Evolutionary conservation across 1,140 invertebrate species (phyloP).

Genomic region (Trichoplusia ni): DNA sequence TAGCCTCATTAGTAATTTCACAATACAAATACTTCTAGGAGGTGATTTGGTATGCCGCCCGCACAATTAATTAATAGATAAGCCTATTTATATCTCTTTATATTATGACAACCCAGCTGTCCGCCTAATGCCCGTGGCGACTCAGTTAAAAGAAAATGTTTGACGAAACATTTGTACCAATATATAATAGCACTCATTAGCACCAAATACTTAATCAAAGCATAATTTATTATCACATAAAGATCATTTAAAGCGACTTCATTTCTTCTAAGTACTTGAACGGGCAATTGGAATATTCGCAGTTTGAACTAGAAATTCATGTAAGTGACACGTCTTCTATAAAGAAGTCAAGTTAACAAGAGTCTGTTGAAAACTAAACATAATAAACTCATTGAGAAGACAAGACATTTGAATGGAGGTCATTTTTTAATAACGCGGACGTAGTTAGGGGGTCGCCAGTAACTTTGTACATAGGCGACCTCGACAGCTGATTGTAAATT

Average conservation of each 20-base stretch:
- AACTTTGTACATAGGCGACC: slow-evolving; percentile 1
- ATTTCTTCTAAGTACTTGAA: too few species aligned
- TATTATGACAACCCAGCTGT: slow-evolving; percentile 1
- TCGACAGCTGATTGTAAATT: slow-evolving; percentile 27
- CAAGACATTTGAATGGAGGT: not conserved
- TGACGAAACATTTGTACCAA: not conserved
- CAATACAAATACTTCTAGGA: not conserved
- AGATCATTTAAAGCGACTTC: too few species aligned
- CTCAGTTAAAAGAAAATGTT: not conserved
- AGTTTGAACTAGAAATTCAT: too few species aligned
- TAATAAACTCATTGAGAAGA: not conserved
- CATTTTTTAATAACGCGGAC: not conserved
- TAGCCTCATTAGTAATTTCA: slow-evolving; percentile 11
- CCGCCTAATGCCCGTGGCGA: not conserved
- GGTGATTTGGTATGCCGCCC: not conserved
- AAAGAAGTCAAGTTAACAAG: too few species aligned
- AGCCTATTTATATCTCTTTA: not conserved
- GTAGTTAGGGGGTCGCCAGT: not conserved
- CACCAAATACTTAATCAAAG: not conserved
- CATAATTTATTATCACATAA: too few species aligned
- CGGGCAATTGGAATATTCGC: too few species aligned
- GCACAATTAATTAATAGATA: slow-evolving; percentile 10
- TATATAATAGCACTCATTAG: not conserved
- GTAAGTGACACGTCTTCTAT: not conserved
- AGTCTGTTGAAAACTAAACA: too few species aligned